Evolutionary conservation across 1,140 invertebrate species (phyloP), one percentile per base, ranked within the genome.

Genomic region (Nomia melanderi): DNA sequence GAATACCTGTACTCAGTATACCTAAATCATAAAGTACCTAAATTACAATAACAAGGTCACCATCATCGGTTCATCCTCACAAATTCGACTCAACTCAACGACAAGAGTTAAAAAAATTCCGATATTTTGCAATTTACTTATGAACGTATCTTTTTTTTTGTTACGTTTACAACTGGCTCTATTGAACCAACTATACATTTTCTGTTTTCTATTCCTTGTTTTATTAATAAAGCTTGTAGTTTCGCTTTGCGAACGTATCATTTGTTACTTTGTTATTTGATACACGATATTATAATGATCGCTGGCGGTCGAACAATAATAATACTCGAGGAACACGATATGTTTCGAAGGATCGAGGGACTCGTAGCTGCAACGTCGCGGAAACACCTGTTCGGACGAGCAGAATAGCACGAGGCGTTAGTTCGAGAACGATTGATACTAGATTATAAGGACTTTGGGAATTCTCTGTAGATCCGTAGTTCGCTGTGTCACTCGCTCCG

Each of bases 391-490:
- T 75, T 70, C 71, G 72, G 41, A 36, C 27, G 50, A 54, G 64
- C 36, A 50, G 31, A 25, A 11, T 0, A 47, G 69, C 11, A 27
- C 57, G 20, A 66, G 7, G 62, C 66, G 17, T 59, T 36, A 63
- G 44, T 50, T 60, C 65, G 82, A 36, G 50, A 73, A 80, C 11
- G 78, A 73, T 81, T 50, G 75, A 85, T 78, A 81, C 33, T 85
- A 83, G 83, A 78, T 81, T 39, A 57, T 85, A 85, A 83, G 83
- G 23, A 81, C 77, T 84, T 85, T 77, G 64, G 70, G 31, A 81
- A 84, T 85, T 85, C 83, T 84, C 73, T 54, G 81, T 83, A 84
- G 82, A 74, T 69, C 54, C 50, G 70, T 84, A 84, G 81, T 64
- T 60, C 64, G 82, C 82, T 77, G 65, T 83, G 78, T 83, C 81